Evolutionary conservation across 2,888 invertebrate genomes (phyloP).

Genomic region (Stenotaenia linearis): DNA sequence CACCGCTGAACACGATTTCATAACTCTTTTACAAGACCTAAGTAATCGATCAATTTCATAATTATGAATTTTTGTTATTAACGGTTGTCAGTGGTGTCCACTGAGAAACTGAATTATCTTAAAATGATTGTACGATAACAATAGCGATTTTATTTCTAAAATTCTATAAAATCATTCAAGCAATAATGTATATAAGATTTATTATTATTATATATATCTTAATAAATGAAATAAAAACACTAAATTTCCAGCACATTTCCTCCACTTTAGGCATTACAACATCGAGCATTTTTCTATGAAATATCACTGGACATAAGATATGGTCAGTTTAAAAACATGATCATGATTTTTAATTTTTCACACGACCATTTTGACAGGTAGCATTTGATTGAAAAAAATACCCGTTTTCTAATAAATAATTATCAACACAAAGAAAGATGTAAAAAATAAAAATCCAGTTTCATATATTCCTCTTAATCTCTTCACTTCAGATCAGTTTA

Average conservation of each 20-base stretch:
- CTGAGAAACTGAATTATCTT: no score
- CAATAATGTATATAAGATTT: neutral
- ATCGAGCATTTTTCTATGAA: constrained; percentile 2
- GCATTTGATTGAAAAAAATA: neutral
- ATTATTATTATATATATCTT: neutral
- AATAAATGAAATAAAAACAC: neutral
- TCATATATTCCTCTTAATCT: neutral
- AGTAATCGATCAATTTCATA: no score
- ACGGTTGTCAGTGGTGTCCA: no score
- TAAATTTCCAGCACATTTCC: constrained; percentile 1
- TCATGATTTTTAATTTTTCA: neutral
- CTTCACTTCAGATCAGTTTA: neutral
- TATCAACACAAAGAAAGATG: no score
- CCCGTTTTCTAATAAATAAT: neutral
- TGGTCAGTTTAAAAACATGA: neutral
- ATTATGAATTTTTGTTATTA: no score
- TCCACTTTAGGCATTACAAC: neutral
- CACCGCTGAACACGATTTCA: no score
- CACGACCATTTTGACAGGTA: neutral
- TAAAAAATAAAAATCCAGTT: neutral
- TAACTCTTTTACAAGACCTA: no score
- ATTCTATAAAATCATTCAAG: neutral
- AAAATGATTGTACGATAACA: no score
- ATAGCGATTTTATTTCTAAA: neutral
- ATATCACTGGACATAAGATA: constrained; percentile 5